These are phyloP conservation scores for Ceriagrion tenellum DNA, from an alignment of 2,888 invertebrate species.

Conservation along the genomic window DNA sequence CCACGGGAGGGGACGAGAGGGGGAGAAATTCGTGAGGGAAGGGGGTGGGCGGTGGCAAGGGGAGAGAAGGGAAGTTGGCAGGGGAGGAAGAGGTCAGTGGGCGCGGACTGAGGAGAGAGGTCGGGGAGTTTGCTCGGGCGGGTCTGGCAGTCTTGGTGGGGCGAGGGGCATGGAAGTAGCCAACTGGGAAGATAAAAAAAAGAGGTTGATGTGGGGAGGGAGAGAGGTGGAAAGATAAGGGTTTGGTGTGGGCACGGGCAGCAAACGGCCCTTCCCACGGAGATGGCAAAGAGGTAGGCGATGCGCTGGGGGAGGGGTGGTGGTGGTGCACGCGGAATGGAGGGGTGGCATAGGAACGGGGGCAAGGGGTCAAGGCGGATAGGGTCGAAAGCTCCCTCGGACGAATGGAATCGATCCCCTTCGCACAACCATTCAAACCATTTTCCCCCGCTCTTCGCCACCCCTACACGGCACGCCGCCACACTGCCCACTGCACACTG, in stretches of 20 bases:
- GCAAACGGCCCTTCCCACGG: too few species aligned
- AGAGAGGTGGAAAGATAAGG: too few species aligned
- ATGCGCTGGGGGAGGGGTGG: too few species aligned
- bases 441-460: background rate
- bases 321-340: background rate
- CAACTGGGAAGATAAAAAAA: background rate
- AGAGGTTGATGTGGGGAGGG: too few species aligned
- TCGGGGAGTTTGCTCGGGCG: background rate
- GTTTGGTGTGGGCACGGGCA: too few species aligned
- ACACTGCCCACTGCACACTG: background rate
- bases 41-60: too few species aligned
- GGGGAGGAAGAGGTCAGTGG: background rate
- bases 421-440: background rate
- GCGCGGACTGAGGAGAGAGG: too few species aligned
- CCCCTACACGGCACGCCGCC: too few species aligned
- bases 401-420: background rate
- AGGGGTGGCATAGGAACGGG: background rate
- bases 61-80: too few species aligned
- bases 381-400: background rate
- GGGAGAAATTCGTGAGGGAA: too few species aligned
- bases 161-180: background rate
- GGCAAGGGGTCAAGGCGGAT: constrained; percentile 3
- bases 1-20: background rate
- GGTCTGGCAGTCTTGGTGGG: background rate
- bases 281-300: too few species aligned